A percentile compares a stretch with the other conserved stretches of the same genome.
Conservation (phyloP, 1,140 invertebrate genomes). For the Ceratina calcarata region DNA sequence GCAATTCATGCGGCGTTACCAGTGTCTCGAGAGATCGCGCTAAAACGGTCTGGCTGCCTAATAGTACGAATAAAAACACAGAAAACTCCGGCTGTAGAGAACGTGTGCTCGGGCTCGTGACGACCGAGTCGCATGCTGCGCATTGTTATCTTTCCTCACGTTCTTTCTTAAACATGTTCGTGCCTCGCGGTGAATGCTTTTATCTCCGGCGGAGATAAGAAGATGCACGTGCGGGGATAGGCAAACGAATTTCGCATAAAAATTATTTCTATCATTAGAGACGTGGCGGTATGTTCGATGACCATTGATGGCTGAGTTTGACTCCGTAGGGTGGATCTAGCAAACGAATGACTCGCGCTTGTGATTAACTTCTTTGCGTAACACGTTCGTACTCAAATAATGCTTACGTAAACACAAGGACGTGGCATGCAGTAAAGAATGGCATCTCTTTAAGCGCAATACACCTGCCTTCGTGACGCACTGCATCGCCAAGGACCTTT, state of each 20-base stretch:
- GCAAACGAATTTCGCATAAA: too few species aligned
- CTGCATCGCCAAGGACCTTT: not conserved
- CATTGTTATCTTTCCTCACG: not conserved
- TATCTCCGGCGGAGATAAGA: not conserved
- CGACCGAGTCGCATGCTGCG: not conserved
- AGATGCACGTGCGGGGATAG: too few species aligned
- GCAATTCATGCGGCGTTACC: conserved; percentile 27
- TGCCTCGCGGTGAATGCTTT: not conserved
- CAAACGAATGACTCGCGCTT: not conserved
- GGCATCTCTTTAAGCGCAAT: conserved; percentile 16
- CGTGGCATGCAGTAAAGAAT: conserved; percentile 23
- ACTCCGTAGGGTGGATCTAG: not conserved
- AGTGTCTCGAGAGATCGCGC: conserved; percentile 17
- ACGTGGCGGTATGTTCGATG: too few species aligned
- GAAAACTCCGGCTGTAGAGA: not conserved
- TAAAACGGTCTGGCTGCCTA: conserved; percentile 5
- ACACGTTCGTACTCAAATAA: conserved; percentile 11
- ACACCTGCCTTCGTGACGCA: conserved; percentile 3
- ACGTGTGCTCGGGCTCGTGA: not conserved
- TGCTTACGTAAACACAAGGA: conserved; percentile 67
- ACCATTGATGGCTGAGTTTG: too few species aligned
- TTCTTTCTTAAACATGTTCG: not conserved
- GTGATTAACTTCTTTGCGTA: conserved; percentile 50
- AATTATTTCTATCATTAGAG: too few species aligned
- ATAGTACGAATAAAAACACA: conserved; percentile 6